Evolutionary conservation across 2,797 vertebrate species (phyloP), one percentile per base, ranked within the genome.

Genomic region (Pristis pectinata): DNA sequence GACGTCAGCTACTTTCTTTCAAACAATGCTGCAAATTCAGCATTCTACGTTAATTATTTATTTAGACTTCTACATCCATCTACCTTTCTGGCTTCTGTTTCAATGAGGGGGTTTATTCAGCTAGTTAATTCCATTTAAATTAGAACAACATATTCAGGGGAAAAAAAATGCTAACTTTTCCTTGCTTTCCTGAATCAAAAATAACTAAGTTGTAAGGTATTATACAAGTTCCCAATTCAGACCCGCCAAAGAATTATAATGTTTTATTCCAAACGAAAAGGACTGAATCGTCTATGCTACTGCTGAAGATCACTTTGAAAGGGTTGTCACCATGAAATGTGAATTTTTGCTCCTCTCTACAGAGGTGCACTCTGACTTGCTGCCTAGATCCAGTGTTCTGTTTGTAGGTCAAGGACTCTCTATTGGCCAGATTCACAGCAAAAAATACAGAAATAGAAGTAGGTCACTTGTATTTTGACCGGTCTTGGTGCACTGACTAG

Each of bases 391-490:
- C 19, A 67, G 64, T 67, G 61, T 80, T 91, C 53, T 91, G n/a
- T 64, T 91, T 67, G n/a, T 17, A 24, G n/a, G 34, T 37, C 87
- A 59, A 87, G 56, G 53, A 87, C 17, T 5, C 34, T 15, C 8
- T 22, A 41, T 22, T 64, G 87, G 59, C 22, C 59, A 91, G 27
- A 64, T 41, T 37, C 91, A 41, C 17, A 91, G 87, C 17, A 13
- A 41, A 19, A 91, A 41, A 67, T 91, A 67, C 7, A 64, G n/a
- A 91, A 91, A 56, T n/a, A 87, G 53, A 91, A 91, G 87, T 91
- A 91, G 87, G 87, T 41, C 87, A 41, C 9, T 41, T 67, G 17
- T 11, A 10, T n/a, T n/a, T n/a, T 61, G 59, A 61, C 56, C 10
- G 56, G 85, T n/a, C 61, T 49, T 22, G 19, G 8, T 10, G 61